phyloP scores from a whole-genome alignment of 2,888 invertebrate species.

The Ophion costatus region DNA sequence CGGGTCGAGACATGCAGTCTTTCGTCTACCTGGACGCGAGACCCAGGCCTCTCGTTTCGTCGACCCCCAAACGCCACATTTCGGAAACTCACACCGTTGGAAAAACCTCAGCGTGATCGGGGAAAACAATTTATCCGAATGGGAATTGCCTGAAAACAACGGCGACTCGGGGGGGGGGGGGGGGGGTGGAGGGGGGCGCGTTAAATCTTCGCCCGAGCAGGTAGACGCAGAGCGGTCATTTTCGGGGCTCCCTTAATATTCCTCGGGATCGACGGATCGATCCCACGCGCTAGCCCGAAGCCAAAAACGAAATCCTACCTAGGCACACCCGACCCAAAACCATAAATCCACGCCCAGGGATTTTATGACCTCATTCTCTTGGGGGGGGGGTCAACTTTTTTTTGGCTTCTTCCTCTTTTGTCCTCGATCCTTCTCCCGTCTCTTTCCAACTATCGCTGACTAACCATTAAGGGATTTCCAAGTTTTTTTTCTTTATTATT shows the following conservation, averaged over 20 bases:
- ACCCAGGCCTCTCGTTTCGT: no score
- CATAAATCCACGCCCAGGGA: constrained; percentile 45
- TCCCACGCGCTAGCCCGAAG: constrained; percentile 2
- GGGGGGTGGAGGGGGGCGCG: neutral
- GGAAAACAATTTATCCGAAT: constrained; percentile 16
- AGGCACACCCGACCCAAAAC: constrained; percentile 14
- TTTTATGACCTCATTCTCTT: constrained; percentile 55
- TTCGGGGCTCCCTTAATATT: neutral
- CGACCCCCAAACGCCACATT: no score
- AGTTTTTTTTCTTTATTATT: no score
- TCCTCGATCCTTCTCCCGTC: neutral
- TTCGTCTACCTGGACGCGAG: constrained; percentile 2
- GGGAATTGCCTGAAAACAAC: constrained; percentile 28
- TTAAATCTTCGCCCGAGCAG: constrained; percentile 37
- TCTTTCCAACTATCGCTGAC: constrained; percentile 2
- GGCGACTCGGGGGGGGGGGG: no score
- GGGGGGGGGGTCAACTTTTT: constrained; percentile 2
- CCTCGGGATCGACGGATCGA: constrained; percentile 14
- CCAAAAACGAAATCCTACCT: constrained; percentile 24
- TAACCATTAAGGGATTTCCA: neutral
- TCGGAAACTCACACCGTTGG: neutral
- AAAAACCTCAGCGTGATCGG: constrained; percentile 21
- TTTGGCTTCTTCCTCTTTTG: constrained; percentile 6
- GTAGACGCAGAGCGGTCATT: constrained; percentile 16
- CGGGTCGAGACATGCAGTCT: neutral